Evolutionary conservation across 2,113 vertebrate genomes (phyloP), one percentile per base, ranked within the genome.

Genomic region (Pongo pygmaeus): DNA sequence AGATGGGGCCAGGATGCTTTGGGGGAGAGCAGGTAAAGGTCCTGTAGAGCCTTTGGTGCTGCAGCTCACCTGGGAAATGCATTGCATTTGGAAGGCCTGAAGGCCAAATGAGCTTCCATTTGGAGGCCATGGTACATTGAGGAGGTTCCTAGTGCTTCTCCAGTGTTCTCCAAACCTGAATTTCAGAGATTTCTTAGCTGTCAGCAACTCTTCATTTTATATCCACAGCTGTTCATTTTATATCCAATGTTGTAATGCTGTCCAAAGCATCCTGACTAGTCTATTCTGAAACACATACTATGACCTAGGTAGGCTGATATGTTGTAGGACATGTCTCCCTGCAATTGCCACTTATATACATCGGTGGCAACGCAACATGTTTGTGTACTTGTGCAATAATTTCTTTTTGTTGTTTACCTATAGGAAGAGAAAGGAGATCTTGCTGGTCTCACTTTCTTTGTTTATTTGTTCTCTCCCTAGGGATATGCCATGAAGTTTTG

Each of bases 151-250:
- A 64, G 10, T 23, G 7, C 22, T 93, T 90, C 35, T 89, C 23
- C 67, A 67, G 40, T 67, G 17, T 59, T 86, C 20, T 20, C 35
- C 14, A 86, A 84, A 78, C 50, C n/a, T 59, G 18, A 91, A 89
- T 83, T 86, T 64, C 38, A 93, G 50, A 91, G 40, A 57, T 93
- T 30, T 59, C 43, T 83, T 89, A 86, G 50, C 92, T 91, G 18
- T 96, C 18, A 38, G 30, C 57, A 83, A 40, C 12, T 35, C 3
- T 94, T 80, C 75, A 72, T 81, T 93, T 94, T 57, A 75, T 67
- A 93, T 30, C 5, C 67, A 69, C 27, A 32, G 61, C 61, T 32
- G 61, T 64, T 64, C 61, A 32, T 32, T 64, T 30, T 6, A 64
- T 32, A 93, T 30, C 9, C 67, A 69, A 14, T 72, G 57, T 40